Evolutionary conservation across 2,797 vertebrate species (phyloP).

Genomic region (Manis javanica): DNA sequence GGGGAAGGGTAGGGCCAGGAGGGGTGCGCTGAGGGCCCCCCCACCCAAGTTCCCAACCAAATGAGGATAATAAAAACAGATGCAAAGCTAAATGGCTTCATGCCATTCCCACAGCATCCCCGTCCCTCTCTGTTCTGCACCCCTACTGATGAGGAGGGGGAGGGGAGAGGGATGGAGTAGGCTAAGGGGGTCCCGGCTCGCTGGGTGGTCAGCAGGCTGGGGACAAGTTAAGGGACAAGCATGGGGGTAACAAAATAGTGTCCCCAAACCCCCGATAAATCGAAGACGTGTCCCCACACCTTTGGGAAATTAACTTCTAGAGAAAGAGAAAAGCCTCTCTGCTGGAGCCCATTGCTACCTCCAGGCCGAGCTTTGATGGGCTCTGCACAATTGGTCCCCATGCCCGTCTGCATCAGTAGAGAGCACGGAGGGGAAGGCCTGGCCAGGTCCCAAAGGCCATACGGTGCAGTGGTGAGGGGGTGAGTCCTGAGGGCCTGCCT

Average conservation of each 20-base stretch:
- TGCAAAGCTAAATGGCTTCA: neutral
- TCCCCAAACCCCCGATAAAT: no score
- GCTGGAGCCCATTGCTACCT: neutral
- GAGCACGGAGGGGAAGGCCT: neutral
- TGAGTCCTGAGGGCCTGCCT: neutral
- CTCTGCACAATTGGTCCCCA: neutral
- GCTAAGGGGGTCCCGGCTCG: neutral
- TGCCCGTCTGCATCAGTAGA: neutral
- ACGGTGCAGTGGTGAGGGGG: no score
- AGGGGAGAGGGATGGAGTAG: neutral
- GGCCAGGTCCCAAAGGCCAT: neutral
- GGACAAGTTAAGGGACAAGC: neutral
- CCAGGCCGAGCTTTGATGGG: neutral
- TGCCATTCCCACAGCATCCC: neutral
- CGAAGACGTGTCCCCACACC: neutral
- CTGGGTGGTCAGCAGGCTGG: neutral
- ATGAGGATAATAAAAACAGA: constrained; percentile 17
- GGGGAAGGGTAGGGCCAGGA: neutral
- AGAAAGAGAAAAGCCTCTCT: neutral
- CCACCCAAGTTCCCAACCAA: neutral
- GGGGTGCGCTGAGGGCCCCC: neutral
- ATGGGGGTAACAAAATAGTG: neutral
- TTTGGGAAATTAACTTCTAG: neutral
- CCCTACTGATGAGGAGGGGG: neutral
- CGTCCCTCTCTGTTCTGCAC: neutral